Evolutionary conservation across 1,140 invertebrate species (phyloP), one percentile per base, ranked within the genome.

Genomic region (Sarcophaga bullata): DNA sequence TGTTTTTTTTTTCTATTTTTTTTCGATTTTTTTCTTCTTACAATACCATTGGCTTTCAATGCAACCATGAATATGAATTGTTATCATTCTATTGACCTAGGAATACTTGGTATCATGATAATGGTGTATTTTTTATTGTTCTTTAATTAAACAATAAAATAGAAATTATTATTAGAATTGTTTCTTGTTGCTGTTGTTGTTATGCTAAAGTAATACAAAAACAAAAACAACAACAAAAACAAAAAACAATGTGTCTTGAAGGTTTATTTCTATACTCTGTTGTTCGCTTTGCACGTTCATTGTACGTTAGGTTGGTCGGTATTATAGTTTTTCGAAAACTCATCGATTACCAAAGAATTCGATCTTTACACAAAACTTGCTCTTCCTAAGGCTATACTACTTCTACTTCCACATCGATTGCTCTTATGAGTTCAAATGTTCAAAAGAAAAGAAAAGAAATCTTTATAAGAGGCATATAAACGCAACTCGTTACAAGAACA

Each of bases 91-190:
- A 17, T 68, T 68, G 17, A 68, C 62, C 62, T 25, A 68, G 17
- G 17, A 68, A 25, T 37, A 37, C 25, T 37, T 4, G 25, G 25
- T 68, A 68, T 68, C 17, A 68, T 68, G n/a, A 19, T 68, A 68
- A 68, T 68, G 62, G 62, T 58, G 54, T 68, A 68, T 68, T 25
- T 19, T 68, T 68, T 68, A 68, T 68, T 68, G 62, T 68, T 68
- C n/a, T 68, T 68, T 68, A 68, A 68, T 68, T 68, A 68, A 68
- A 68, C n/a, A 68, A 68, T 68, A 68, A 68, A 68, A 68, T 68
- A 68, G 17, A 17, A 68, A 19, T 68, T 68, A 19, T 68, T 68
- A 68, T 68, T 68, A 68, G 62, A 68, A 68, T 68, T 25, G 62
- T 68, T 19, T 19, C 17, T 17, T 25, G 62, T 68, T 68, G n/a